Evolutionary conservation across 2,797 vertebrate species (phyloP).

Genomic region (Falco concolor): DNA sequence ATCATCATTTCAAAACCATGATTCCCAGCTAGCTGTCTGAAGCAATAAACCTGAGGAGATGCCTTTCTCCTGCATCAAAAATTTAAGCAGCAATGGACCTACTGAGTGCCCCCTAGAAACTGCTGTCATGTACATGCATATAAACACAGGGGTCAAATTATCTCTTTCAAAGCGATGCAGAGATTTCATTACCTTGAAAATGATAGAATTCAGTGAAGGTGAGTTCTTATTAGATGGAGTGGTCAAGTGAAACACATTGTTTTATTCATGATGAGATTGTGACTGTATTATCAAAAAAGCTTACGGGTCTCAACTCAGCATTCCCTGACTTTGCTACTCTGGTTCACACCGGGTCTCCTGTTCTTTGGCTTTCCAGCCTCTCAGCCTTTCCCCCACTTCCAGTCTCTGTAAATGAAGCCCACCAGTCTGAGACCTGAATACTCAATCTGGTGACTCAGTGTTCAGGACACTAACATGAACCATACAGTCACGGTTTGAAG

Average conservation of each 20-base stretch:
- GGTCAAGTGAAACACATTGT: constrained; percentile 27
- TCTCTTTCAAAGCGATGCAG: constrained; percentile 29
- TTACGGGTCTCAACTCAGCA: not conserved
- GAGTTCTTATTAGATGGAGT: constrained; percentile 31
- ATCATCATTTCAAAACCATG: not conserved
- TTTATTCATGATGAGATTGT: constrained; percentile 12
- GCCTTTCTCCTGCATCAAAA: not conserved
- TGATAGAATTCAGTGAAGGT: not conserved
- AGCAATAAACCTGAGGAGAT: not conserved
- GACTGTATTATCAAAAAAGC: not conserved
- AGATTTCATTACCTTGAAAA: constrained; percentile 40
- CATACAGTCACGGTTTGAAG: not conserved
- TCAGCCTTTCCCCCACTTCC: not conserved
- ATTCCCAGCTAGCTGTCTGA: not conserved
- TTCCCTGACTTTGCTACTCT: not conserved
- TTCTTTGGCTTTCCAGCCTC: not conserved
- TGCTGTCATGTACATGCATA: not conserved
- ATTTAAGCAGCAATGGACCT: not conserved
- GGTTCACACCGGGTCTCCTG: not conserved
- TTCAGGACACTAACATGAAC: not conserved
- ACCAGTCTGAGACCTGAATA: not conserved
- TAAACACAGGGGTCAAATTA: constrained; percentile 31
- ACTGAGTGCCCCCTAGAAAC: not conserved
- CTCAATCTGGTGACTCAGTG: not conserved
- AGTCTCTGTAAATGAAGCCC: not conserved